Evolutionary conservation across 2,797 vertebrate species (phyloP), one percentile per base, ranked within the genome.

Genomic region (Vespertilio murinus): DNA sequence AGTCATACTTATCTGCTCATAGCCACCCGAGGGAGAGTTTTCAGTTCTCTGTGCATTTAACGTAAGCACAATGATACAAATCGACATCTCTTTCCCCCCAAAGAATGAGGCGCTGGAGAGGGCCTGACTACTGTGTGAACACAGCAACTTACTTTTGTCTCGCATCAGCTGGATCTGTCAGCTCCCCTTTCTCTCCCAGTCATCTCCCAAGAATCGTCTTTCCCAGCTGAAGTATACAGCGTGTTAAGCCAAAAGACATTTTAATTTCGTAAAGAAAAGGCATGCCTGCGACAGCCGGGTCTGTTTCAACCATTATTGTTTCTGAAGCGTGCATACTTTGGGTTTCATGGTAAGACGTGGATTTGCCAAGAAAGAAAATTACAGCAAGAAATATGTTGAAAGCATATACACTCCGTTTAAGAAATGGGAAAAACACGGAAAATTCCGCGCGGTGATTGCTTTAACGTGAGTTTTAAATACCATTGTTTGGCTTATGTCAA

Each of bases 361-460:
- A 74, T 86, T 96, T 97, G 96, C 96, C 97, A 97, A 97, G 95
- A 97, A 96, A 97, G 94, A 97, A 97, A 97, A 97, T 96, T 96
- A 95, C 95, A 96, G 96, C 94, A 47, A 95, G 96, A 96, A 96
- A 95, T 96, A 95, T 96, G 97, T 54, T 84, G 92, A 97, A 97
- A 97, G 96, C 96, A 97, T 97, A 97, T 35, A 97, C 96, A 97
- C 96, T 97, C 94, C 96, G 96, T 94, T 97, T 96, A 90, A 97
- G 96, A 97, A 96, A 97, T 96, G 96, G 93, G 96, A 90, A 97
- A 97, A 97, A 97, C 97, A 96, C 91, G 1, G 93, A 79, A 79
- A 94, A 96, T 97, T 94, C 96, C 56, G 1, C 92, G 69, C 3
- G 2, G 90, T 96, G 88, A 97, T 97, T 94, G 88, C 96, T 96